phyloP scores from a whole-genome alignment of 2,797 vertebrate genomes.

The Rhynchonycteris naso region DNA sequence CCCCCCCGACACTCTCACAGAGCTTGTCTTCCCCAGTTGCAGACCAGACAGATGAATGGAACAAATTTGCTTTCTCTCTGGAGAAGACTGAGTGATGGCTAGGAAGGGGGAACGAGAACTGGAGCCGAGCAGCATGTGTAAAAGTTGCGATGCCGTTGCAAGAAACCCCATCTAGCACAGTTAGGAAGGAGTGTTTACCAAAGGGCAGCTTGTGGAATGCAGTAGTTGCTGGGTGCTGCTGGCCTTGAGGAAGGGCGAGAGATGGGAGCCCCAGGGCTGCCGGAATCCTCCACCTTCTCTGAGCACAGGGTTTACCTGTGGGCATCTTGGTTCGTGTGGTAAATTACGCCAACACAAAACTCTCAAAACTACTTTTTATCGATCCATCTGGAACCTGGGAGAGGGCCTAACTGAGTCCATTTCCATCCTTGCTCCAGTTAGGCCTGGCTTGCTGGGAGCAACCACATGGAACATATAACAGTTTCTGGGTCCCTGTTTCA shows the following conservation, averaged over 20 bases:
- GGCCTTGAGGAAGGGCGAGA: background rate
- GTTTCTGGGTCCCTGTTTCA: background rate
- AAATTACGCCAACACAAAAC: background rate
- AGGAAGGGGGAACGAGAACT: background rate
- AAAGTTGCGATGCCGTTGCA: background rate
- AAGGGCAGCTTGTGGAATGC: background rate
- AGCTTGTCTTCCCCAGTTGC: background rate
- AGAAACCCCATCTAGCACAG: background rate
- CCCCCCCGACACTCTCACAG: background rate
- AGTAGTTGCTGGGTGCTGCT: background rate
- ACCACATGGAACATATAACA: background rate
- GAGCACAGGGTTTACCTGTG: background rate
- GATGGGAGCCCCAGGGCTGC: background rate
- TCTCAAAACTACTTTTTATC: conserved; percentile 21
- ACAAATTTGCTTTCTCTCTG: conserved; percentile 19
- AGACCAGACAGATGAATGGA: background rate
- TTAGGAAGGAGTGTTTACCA: background rate
- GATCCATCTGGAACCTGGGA: background rate
- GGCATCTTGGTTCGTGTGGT: background rate
- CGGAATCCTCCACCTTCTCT: background rate
- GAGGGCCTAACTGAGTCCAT: background rate
- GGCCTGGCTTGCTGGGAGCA: background rate
- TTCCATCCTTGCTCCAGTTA: background rate
- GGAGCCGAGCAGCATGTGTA: background rate
- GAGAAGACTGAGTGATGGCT: conserved; percentile 1